Conservation (phyloP, 92 coral and sea anemone genomes). For the Siderastrea siderea region DNA sequence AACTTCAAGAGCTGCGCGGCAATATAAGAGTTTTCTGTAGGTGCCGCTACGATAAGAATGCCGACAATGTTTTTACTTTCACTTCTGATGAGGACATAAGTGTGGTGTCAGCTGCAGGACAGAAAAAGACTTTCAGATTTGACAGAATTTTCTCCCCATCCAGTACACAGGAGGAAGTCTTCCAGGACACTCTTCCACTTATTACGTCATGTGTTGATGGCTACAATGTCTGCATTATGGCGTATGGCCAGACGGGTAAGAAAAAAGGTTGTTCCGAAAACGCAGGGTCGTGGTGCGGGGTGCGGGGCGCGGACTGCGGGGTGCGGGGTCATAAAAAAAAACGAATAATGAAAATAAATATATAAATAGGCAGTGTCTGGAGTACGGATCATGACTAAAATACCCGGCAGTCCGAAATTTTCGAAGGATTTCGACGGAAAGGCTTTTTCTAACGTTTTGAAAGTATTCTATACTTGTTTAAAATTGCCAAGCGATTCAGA, state of each 20-base stretch:
- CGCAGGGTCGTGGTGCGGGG: too few species aligned
- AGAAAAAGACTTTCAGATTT: slow-evolving; percentile 77
- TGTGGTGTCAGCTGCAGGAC: slow-evolving; percentile 58
- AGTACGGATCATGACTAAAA: too few species aligned
- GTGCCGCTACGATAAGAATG: slow-evolving; percentile 77
- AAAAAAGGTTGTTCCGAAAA: background rate
- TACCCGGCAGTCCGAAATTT: too few species aligned
- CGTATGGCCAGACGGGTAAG: slow-evolving; percentile 92
- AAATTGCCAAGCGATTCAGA: too few species aligned
- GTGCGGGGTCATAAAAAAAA: too few species aligned
- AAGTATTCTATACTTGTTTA: too few species aligned
- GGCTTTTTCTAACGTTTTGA: too few species aligned
- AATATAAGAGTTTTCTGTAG: slow-evolving; percentile 91
- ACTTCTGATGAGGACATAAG: slow-evolving; percentile 81
- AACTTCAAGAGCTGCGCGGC: slow-evolving; percentile 86
- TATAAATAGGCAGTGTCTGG: too few species aligned
- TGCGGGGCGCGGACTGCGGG: too few species aligned
- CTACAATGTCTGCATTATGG: slow-evolving; percentile 91
- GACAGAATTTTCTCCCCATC: slow-evolving; percentile 80
- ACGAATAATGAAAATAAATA: too few species aligned
- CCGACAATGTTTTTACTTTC: slow-evolving; percentile 65
- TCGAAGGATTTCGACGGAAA: too few species aligned
- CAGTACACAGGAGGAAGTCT: slow-evolving; percentile 85
- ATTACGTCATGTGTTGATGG: slow-evolving; percentile 92
- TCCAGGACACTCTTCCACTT: slow-evolving; percentile 83